Evolutionary conservation across 2,888 invertebrate species (phyloP).

Genomic region (Nomada fucata): DNA sequence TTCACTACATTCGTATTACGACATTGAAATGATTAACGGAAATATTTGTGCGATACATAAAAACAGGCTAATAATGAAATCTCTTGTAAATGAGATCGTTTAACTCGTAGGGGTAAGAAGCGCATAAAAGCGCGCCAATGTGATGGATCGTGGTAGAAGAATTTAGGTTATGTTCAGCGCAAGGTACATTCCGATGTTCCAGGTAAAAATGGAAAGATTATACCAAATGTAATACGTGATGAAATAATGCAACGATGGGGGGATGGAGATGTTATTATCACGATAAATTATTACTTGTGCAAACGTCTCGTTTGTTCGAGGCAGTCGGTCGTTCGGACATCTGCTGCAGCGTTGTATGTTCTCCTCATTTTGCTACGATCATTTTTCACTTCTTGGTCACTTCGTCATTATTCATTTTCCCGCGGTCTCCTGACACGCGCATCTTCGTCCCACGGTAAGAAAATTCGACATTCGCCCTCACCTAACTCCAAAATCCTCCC

Average conservation of each 20-base stretch:
- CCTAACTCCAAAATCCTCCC: slow-evolving; percentile 53
- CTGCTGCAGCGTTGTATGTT: slow-evolving; percentile 85
- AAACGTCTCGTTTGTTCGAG: slow-evolving; percentile 86
- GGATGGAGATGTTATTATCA: slow-evolving; percentile 14
- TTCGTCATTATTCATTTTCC: slow-evolving; percentile 77
- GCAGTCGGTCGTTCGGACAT: slow-evolving; percentile 85
- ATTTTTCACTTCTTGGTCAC: slow-evolving; percentile 80
- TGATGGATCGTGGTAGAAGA: not conserved
- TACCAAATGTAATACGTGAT: not conserved
- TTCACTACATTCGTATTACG: not conserved
- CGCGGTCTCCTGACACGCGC: slow-evolving; percentile 75
- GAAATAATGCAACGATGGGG: not conserved
- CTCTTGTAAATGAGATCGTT: slow-evolving; percentile 4
- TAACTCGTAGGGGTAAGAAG: not conserved
- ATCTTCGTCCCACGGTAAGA: slow-evolving; percentile 64
- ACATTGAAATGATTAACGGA: not conserved
- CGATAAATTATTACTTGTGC: slow-evolving; percentile 84
- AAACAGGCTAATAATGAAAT: not conserved
- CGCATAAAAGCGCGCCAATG: slow-evolving; percentile 52
- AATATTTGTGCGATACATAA: not conserved
- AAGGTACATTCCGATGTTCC: not conserved
- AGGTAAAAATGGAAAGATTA: not conserved
- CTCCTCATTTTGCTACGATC: slow-evolving; percentile 86
- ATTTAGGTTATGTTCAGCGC: slow-evolving; percentile 46
- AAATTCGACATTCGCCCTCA: slow-evolving; percentile 72